A percentile compares a stretch with the other conserved stretches of the same genome.
These are phyloP conservation scores for Pharmacophagus antenor DNA, from an alignment of 2,888 invertebrate genomes.

Conservation along the genomic window DNA sequence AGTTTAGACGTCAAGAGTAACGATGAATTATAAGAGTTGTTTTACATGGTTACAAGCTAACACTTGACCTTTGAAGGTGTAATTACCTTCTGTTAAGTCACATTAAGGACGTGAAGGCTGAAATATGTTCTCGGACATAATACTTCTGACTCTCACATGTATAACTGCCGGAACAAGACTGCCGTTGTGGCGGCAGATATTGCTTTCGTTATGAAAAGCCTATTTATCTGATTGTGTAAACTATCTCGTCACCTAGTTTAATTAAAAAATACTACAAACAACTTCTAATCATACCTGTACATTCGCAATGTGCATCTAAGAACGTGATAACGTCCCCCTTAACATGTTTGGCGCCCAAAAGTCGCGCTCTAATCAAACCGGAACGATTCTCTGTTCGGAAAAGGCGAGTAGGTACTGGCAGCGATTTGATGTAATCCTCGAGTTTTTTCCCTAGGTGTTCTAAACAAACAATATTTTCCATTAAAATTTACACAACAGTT, in stretches of 20 bases:
- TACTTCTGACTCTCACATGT: too few species aligned
- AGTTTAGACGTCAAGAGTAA: too few species aligned
- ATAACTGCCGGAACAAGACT: too few species aligned
- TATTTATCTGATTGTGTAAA: too few species aligned
- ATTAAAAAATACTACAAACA: background rate
- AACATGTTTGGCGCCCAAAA: slow-evolving; percentile 96
- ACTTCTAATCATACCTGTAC: slow-evolving; percentile 74
- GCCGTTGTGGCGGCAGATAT: too few species aligned
- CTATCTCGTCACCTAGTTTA: background rate
- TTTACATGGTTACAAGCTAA: too few species aligned
- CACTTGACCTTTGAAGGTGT: too few species aligned
- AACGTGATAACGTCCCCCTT: slow-evolving; percentile 96
- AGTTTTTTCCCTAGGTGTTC: slow-evolving; percentile 93
- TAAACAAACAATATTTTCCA: slow-evolving; percentile 52
- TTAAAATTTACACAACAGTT: too few species aligned
- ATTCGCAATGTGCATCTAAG: slow-evolving; percentile 99
- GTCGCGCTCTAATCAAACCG: slow-evolving; percentile 96
- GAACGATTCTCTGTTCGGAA: slow-evolving; percentile 95
- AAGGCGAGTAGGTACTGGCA: slow-evolving; percentile 93
- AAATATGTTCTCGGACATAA: too few species aligned
- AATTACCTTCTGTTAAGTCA: too few species aligned
- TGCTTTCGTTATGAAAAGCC: background rate
- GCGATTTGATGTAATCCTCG: slow-evolving; percentile 92
- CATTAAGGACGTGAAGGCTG: too few species aligned
- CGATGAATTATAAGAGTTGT: background rate